These are phyloP conservation scores for Hirudo medicinalis DNA, from an alignment of 1,140 invertebrate genomes.

Conservation along the genomic window DNA sequence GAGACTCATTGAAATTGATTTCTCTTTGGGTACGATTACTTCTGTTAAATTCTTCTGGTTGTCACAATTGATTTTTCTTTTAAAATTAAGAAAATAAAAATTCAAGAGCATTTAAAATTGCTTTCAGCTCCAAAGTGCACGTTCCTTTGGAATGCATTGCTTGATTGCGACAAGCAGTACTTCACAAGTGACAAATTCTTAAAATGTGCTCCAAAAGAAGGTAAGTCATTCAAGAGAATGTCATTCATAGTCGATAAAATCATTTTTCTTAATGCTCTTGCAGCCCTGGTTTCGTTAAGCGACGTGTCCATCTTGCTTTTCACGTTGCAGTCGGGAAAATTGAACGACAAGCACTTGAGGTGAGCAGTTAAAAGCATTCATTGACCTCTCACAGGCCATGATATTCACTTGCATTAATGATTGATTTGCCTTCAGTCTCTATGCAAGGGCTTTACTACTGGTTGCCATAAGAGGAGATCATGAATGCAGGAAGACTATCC, in stretches of 20 bases:
- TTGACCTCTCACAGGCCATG: not conserved
- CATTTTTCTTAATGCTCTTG: not conserved
- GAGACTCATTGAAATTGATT: conserved; percentile 48
- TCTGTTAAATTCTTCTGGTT: not conserved
- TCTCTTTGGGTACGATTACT: conserved; percentile 32
- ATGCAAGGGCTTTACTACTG: not conserved
- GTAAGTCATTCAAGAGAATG: conserved; percentile 35
- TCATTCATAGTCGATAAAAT: not conserved
- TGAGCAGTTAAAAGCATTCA: not conserved
- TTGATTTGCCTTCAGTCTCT: not conserved
- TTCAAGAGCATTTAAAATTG: not conserved
- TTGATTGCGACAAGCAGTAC: conserved; percentile 58
- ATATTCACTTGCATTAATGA: not conserved
- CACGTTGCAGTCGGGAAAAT: not conserved
- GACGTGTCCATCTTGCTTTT: not conserved
- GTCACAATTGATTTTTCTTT: not conserved
- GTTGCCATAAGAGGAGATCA: conserved; percentile 1
- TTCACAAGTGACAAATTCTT: conserved; percentile 58
- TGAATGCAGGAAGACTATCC: not conserved
- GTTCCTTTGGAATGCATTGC: conserved; percentile 54
- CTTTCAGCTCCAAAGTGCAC: conserved; percentile 45
- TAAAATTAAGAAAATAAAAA: not conserved
- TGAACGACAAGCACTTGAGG: conserved; percentile 15
- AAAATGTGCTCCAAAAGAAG: conserved; percentile 53
- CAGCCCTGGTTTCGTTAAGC: conserved; percentile 9